A percentile compares a stretch with the other conserved stretches of the same genome.
phyloP scores from a whole-genome alignment of 2,888 invertebrate genomes.

The Cylloceria caligata region DNA sequence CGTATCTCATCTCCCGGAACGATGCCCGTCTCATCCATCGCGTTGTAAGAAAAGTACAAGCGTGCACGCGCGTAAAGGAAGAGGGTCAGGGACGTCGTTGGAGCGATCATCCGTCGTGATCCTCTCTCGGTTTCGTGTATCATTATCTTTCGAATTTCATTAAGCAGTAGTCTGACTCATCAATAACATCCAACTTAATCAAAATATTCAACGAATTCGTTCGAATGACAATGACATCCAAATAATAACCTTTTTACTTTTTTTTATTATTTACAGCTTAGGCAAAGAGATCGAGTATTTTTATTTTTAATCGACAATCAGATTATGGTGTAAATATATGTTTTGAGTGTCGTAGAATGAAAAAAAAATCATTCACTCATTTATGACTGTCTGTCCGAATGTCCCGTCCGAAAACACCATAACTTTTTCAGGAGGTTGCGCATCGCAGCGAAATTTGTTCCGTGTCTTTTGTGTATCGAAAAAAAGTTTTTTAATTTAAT shows the following conservation, averaged over 20 bases:
- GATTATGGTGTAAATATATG: too few relatives aligned
- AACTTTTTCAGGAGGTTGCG: too few relatives aligned
- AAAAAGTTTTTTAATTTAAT: too few relatives aligned
- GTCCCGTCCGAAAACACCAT: too few relatives aligned
- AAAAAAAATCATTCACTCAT: too few relatives aligned
- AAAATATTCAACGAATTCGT: constrained; percentile 10
- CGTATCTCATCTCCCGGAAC: constrained; percentile 22
- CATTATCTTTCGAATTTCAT: constrained; percentile 62
- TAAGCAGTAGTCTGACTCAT: constrained; percentile 45
- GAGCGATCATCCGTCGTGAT: constrained; percentile 52
- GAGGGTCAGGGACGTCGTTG: constrained; percentile 59
- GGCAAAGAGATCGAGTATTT: too few relatives aligned
- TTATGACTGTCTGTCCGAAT: too few relatives aligned
- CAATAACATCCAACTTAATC: constrained; percentile 19
- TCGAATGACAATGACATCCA: background rate
- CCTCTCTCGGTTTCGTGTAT: constrained; percentile 11
- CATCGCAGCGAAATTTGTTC: too few relatives aligned
- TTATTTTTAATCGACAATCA: too few relatives aligned
- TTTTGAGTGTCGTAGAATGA: too few relatives aligned
- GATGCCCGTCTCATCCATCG: background rate
- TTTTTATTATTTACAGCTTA: background rate
- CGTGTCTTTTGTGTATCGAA: too few relatives aligned
- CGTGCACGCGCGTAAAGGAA: constrained; percentile 29
- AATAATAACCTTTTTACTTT: background rate
- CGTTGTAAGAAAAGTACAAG: constrained; percentile 32